A percentile compares a stretch with the other conserved stretches of the same genome.
phyloP scores from a whole-genome alignment of 2,113 vertebrate genomes.

The Bubo blakistoni region DNA sequence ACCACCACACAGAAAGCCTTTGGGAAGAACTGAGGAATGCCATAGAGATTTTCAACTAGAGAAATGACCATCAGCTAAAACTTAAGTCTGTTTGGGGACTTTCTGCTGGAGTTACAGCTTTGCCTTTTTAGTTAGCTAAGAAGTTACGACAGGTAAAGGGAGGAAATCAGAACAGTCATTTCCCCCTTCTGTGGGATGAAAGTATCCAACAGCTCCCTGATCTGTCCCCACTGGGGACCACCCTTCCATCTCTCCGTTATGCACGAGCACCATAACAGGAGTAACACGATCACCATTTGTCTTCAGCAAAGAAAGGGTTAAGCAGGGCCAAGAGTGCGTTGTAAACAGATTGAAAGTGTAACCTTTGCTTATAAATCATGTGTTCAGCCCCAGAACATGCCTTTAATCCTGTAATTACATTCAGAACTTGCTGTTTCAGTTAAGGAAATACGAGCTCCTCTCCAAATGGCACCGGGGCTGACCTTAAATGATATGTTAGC shows the following conservation, averaged over 20 bases:
- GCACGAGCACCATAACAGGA: not conserved
- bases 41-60: not conserved
- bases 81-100: not conserved
- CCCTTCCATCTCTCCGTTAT: not conserved
- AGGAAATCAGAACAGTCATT: not conserved
- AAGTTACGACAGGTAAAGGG: not conserved
- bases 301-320: slow-evolving; percentile 17
- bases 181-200: not conserved
- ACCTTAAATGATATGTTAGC: slow-evolving; percentile 73
- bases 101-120: not conserved
- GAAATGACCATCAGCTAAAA: not conserved
- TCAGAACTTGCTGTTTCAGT: slow-evolving; percentile 73
- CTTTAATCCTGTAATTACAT: slow-evolving; percentile 73
- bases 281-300: not conserved
- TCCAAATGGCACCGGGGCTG: slow-evolving; percentile 64
- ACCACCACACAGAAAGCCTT: not conserved
- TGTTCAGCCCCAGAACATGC: slow-evolving; percentile 65
- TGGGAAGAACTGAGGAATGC: not conserved
- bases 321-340: not conserved
- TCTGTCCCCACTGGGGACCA: not conserved
- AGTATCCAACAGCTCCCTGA: not conserved
- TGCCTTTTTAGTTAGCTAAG: not conserved
- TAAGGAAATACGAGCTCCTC: slow-evolving; percentile 71
- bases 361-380: slow-evolving; percentile 69
- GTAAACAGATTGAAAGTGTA: slow-evolving; percentile 69